Percentiles rank a stretch among this genome's conserved stretches.
These are phyloP conservation scores for Pseudochaenichthys georgianus DNA, from an alignment of 2,797 vertebrate genomes.

Conservation along the genomic window DNA sequence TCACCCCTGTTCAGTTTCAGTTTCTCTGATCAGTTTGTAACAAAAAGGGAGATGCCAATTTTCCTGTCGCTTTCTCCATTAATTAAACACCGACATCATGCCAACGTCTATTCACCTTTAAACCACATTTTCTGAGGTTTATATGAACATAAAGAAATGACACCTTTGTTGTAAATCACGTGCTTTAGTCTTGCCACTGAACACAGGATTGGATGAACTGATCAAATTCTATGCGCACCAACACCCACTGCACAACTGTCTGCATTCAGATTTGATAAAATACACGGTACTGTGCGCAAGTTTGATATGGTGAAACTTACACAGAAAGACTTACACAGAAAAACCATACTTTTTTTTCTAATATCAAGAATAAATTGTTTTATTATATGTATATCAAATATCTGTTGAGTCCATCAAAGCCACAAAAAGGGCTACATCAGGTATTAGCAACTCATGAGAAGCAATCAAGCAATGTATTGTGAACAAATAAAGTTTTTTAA, in stretches of 20 bases:
- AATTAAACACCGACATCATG: slow-evolving; percentile 37
- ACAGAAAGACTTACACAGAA: background rate
- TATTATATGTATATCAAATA: background rate
- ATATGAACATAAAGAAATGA: slow-evolving; percentile 27
- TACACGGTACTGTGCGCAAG: slow-evolving; percentile 4
- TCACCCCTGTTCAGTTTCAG: slow-evolving; percentile 11
- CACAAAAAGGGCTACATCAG: background rate
- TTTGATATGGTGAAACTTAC: slow-evolving; percentile 3
- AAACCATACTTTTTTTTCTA: background rate
- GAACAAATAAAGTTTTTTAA: background rate
- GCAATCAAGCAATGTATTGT: background rate
- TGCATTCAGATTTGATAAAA: slow-evolving; percentile 19
- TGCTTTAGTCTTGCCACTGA: slow-evolving; percentile 14
- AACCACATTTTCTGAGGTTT: slow-evolving; percentile 26
- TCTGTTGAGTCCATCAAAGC: background rate
- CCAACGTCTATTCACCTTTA: background rate
- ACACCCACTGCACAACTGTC: background rate
- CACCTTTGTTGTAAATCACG: slow-evolving; percentile 30
- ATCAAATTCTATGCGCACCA: slow-evolving; percentile 47
- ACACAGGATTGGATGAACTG: slow-evolving; percentile 36
- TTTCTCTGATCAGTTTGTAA: slow-evolving; percentile 31
- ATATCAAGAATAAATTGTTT: slow-evolving; percentile 18
- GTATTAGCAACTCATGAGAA: background rate
- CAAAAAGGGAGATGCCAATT: slow-evolving; percentile 31
- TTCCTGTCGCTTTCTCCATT: slow-evolving; percentile 28